Evolutionary conservation across 37 sponge, comb jelly and placozoan species (phyloP), one percentile per base, ranked within the genome.

Genomic region (Halichondria panicea): DNA sequence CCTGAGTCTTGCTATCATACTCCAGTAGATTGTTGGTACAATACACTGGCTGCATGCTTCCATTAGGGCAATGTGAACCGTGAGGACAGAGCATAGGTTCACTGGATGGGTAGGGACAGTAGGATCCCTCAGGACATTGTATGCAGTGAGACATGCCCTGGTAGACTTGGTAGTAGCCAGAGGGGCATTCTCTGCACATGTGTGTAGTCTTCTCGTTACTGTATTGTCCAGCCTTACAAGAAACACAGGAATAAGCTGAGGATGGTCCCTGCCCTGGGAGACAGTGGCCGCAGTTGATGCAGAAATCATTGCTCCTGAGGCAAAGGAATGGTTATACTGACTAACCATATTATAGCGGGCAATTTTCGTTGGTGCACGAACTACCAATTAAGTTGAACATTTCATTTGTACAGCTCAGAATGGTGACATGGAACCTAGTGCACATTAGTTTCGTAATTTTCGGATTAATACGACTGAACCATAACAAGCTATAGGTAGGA

Each of bases 81-180:
- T 40, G 24, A 24, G 69, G 69, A 68, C 69, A 68, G 7, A 44
- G 6, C 22, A 42, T 6, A 3, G n/a, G n/a, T 3, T 68, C 45
- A 5, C 39, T 30, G 7, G 38, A 13, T 8, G 69, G 69, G 19
- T 4, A 44, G 25, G 69, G 69, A 68, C 69, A 68, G 42, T 68
- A 68, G 69, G 19, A 68, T 5, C 31, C 44, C 28, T 68, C n/a
- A 19, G 69, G 69, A 28, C 69, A 68, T 6, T 44, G 21, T 18
- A 3, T 43, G 45, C 69, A 68, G 24, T 43, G 3, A 19, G 6
- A 25, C 27, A 21, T 3, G 24, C 69, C 69, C 6, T 24, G 6
- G 44, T 68, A 45, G 13, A n/a, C 32, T 22, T 68, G 69, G 45
- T 68, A 68, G 46, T 68, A 28, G 21, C 69, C 69, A 41, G 4